A percentile compares a stretch with the other conserved stretches of the same genome.
phyloP scores from a whole-genome alignment of 1,140 invertebrate species.

The Drosophila sulfurigaster region DNA sequence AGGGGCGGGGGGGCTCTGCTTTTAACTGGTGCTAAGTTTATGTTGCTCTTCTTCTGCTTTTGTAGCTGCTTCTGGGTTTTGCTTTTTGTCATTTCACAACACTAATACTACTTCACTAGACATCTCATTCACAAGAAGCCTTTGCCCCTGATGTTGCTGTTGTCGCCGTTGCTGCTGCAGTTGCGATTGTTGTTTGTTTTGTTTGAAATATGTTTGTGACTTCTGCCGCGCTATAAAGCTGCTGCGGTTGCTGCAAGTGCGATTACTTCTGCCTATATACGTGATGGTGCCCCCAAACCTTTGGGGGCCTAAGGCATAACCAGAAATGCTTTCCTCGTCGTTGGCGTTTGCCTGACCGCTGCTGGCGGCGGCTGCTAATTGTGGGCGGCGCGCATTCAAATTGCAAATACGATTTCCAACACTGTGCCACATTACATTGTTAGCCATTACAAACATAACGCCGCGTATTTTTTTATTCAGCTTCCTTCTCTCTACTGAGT shows the following conservation, averaged over 20 bases:
- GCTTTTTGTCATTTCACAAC: slow-evolving; percentile 68
- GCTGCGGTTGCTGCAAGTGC: slow-evolving; percentile 43
- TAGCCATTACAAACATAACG: slow-evolving; percentile 85
- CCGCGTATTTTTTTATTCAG: slow-evolving; percentile 44
- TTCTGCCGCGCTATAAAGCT: slow-evolving; percentile 47
- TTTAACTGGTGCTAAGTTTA: slow-evolving; percentile 62
- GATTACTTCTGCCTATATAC: slow-evolving; percentile 52
- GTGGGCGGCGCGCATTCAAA: slow-evolving; percentile 67
- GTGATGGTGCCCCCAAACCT: slow-evolving; percentile 78
- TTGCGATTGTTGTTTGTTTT: slow-evolving; percentile 28
- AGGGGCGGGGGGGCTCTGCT: slow-evolving; percentile 35
- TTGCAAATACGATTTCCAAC: slow-evolving; percentile 78
- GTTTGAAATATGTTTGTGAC: slow-evolving; percentile 31
- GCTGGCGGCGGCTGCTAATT: slow-evolving; percentile 61
- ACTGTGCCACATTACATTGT: slow-evolving; percentile 84
- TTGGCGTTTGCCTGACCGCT: slow-evolving; percentile 62
- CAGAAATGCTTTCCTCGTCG: slow-evolving; percentile 64
- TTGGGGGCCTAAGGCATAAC: slow-evolving; percentile 83
- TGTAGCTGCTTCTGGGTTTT: slow-evolving; percentile 48
- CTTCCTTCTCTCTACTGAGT: slow-evolving; percentile 15
- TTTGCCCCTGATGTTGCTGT: slow-evolving; percentile 57
- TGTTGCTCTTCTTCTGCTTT: slow-evolving; percentile 45
- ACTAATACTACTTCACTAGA: slow-evolving; percentile 69
- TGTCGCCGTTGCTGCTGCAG: slow-evolving; percentile 43
- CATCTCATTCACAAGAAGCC: slow-evolving; percentile 60